A percentile compares a stretch with the other conserved stretches of the same genome.
Evolutionary conservation across 2,113 vertebrate genomes (phyloP).

Genomic region (Sapayoa aenigma): DNA sequence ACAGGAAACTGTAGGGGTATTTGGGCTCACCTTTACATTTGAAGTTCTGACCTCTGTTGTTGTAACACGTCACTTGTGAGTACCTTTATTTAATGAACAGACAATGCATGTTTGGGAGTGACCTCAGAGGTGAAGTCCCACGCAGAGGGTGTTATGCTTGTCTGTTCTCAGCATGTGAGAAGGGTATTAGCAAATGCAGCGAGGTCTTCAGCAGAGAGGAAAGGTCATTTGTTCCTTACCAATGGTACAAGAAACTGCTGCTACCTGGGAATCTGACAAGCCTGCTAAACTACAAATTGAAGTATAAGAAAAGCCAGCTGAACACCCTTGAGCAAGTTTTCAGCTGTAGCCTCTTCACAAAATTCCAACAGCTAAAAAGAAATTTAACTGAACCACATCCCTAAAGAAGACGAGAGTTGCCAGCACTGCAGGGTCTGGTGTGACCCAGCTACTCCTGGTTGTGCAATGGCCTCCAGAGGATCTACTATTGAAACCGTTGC

Average conservation of each 20-base stretch:
- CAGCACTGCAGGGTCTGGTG: not conserved
- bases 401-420: not conserved
- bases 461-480: not conserved
- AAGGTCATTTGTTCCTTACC: not conserved
- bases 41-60: not conserved
- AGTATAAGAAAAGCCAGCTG: not conserved
- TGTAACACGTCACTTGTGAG: not conserved
- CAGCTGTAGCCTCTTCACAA: not conserved
- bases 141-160: not conserved
- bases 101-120: not conserved
- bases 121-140: not conserved
- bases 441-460: not conserved
- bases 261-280: not conserved
- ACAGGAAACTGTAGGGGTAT: not conserved
- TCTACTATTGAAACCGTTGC: not conserved
- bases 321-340: not conserved
- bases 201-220: not conserved
- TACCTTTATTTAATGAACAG: not conserved
- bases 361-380: not conserved
- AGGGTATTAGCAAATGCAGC: not conserved
- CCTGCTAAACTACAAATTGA: not conserved
- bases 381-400: not conserved
- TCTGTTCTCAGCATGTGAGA: not conserved
- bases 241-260: not conserved
- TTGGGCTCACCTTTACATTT: not conserved